These are phyloP conservation scores for Parthenolecanium corni DNA, from an alignment of 2,888 invertebrate species.

Conservation along the genomic window DNA sequence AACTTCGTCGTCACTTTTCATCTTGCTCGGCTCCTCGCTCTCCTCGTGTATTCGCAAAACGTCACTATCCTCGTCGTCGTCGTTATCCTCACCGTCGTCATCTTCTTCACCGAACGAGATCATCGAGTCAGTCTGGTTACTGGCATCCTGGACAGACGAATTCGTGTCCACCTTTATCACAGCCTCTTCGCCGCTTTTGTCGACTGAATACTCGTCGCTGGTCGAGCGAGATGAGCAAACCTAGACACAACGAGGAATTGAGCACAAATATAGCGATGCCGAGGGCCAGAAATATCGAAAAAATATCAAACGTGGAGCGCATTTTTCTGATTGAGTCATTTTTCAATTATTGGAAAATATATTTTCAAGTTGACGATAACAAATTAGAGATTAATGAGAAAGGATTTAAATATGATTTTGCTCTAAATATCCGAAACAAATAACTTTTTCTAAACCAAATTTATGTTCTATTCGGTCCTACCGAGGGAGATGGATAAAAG, in stretches of 20 bases:
- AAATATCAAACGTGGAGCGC: neutral
- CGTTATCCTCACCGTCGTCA: constrained; percentile 1
- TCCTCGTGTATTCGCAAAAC: neutral
- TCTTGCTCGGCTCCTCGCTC: neutral
- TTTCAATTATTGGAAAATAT: no score
- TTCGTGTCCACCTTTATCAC: constrained; percentile 6
- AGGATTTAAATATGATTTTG: no score
- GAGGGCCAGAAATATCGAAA: neutral
- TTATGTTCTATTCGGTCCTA: no score
- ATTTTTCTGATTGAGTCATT: neutral
- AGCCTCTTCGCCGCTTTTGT: neutral
- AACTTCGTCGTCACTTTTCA: neutral
- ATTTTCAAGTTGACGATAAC: no score
- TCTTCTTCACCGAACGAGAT: neutral
- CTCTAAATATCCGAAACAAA: no score
- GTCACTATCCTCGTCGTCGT: neutral
- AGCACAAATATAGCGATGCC: no score
- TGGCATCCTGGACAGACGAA: constrained; percentile 20
- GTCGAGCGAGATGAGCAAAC: neutral
- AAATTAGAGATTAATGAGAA: no score
- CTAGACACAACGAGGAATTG: neutral
- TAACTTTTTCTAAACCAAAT: no score
- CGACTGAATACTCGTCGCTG: neutral
- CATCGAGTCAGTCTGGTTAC: constrained; percentile 21
- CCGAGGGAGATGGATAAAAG: no score